Conservation (phyloP, 1,140 invertebrate species). For the Pogonognathellus flavescens region DNA sequence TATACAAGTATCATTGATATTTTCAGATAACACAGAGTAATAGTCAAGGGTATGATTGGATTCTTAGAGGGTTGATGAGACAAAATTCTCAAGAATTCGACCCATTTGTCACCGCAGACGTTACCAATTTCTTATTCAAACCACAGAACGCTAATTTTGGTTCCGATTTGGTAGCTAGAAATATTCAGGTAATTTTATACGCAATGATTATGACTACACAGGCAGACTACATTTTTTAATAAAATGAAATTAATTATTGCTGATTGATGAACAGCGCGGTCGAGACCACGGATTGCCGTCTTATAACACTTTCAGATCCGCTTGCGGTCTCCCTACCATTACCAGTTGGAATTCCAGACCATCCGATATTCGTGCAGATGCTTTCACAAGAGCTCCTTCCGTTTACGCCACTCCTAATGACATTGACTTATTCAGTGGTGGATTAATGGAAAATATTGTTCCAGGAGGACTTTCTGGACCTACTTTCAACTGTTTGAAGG, state of each 20-base stretch:
- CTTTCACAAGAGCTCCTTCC: conserved; percentile 4
- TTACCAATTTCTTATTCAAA: conserved; percentile 91
- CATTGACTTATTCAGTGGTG: conserved; percentile 74
- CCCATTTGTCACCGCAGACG: conserved; percentile 92
- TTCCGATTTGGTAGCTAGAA: conserved; percentile 85
- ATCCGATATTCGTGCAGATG: background rate
- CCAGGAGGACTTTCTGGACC: conserved; percentile 73
- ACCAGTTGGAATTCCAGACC: conserved; percentile 21
- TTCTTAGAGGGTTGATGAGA: conserved; percentile 86
- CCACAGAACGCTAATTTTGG: conserved; percentile 82
- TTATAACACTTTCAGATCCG: conserved; percentile 73
- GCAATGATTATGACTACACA: too few relatives aligned
- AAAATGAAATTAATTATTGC: background rate
- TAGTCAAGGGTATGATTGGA: conserved; percentile 76
- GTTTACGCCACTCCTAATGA: conserved; percentile 69
- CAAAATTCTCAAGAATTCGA: conserved; percentile 95
- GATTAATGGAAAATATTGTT: conserved; percentile 71
- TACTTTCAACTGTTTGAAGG: conserved; percentile 74
- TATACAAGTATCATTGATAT: background rate
- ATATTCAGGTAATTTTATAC: conserved; percentile 53
- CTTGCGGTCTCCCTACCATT: conserved; percentile 72
- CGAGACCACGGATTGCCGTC: conserved; percentile 77
- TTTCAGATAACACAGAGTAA: conserved; percentile 55
- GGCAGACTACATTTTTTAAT: too few relatives aligned
- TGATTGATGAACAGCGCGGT: conserved; percentile 71